Evolutionary conservation across 2,888 invertebrate genomes (phyloP), one percentile per base, ranked within the genome.

Genomic region (Amiota mariae): DNA sequence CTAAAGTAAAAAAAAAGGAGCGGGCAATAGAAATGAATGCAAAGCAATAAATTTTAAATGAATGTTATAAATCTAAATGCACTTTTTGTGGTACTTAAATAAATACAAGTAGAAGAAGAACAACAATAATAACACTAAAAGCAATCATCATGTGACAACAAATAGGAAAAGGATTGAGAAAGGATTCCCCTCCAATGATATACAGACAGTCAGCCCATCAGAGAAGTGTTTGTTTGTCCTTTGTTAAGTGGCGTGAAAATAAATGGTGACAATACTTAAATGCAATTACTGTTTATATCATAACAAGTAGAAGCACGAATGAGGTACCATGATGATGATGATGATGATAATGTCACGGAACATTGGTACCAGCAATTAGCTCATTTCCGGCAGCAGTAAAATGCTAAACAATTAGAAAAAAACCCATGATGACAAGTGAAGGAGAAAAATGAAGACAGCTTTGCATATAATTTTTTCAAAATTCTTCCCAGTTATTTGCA

Each of bases 41-140:
- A 71, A 63, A 9, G 63, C 36, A 15, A 61, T 71, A 71, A 63
- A 63, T 63, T 36, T 63, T 63, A 61, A 63, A 51, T 49, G 61
- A 15, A 49, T 63, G 36, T 18, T 24, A 71, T 63, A 71, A 71
- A 71, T 71, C 63, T 71, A 54, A 71, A 24, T 46, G 61, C 51
- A 71, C 49, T 71, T 66, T 66, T 66, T 61, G 36, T 48, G 36
- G 63, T 51, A 61, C 20, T 51, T 66, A 59, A 49, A 71, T 46
- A 70, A 36, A 18, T 54, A 24, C 54, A 56, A 51, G 0, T 6
- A 36, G 6, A 54, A 51, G n/a, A 54, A 8, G 6, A 18, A 15
- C 15, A 49, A 49, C 24, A 49, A 67, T 49, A 67, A 63, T 46
- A 66, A 46, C 48, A 47, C 15, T 48, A 18, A 15, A 15, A 15